Conservation (phyloP, 2,888 invertebrate species). For the Zygaena filipendulae region DNA sequence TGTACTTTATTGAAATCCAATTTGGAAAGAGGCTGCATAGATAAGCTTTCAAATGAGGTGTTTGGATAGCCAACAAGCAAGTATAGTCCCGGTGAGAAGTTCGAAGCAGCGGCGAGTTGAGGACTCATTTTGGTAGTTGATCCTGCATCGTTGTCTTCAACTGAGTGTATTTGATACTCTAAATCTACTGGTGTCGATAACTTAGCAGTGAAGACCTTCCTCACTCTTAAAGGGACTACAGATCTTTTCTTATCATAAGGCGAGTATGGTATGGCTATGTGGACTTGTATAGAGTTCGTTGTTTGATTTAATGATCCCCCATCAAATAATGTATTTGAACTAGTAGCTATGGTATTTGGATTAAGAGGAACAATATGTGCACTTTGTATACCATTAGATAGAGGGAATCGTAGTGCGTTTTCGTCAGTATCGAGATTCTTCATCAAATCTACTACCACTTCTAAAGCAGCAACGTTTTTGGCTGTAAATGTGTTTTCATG, state of each 20-base stretch:
- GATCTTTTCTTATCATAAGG: conserved; percentile 27
- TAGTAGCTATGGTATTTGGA: neutral
- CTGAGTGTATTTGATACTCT: conserved; percentile 40
- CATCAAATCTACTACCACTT: conserved; percentile 40
- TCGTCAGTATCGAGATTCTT: conserved; percentile 24
- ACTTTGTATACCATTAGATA: too few relatives aligned
- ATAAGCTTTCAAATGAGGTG: conserved; percentile 20
- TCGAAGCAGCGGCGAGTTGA: neutral
- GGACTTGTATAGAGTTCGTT: conserved; percentile 40
- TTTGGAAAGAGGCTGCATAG: conserved; percentile 30
- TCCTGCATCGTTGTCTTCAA: conserved; percentile 19
- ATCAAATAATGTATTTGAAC: too few relatives aligned
- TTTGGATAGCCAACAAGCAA: conserved; percentile 29
- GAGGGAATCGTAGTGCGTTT: conserved; percentile 15
- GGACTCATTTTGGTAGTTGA: neutral
- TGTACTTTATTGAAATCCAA: too few relatives aligned
- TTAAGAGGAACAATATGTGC: too few relatives aligned
- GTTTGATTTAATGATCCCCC: too few relatives aligned
- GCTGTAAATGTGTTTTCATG: conserved; percentile 27
- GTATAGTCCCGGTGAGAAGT: conserved; percentile 33
- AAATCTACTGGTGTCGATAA: conserved; percentile 44
- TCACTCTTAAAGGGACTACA: conserved; percentile 23
- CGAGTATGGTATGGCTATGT: conserved; percentile 35
- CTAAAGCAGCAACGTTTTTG: conserved; percentile 39
- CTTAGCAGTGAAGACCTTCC: conserved; percentile 41